Percentiles rank a stretch among this genome's conserved stretches.
Evolutionary conservation across 2,888 invertebrate species (phyloP).

Genomic region (Cryptosula pallasiana): DNA sequence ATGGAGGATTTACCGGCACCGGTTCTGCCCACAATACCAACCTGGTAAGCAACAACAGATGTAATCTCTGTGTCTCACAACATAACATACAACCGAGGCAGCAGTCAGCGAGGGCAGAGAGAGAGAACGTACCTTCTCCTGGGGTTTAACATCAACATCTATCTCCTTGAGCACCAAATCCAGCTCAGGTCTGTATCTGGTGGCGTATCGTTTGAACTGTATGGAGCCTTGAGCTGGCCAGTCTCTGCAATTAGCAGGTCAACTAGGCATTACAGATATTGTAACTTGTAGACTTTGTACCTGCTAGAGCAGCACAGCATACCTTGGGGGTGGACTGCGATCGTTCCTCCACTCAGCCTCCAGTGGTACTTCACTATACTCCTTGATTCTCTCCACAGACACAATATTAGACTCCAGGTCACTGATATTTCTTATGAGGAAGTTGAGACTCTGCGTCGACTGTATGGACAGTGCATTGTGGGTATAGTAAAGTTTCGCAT

Average conservation of each 20-base stretch:
- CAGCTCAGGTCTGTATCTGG: constrained; percentile 34
- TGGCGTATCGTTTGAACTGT: constrained; percentile 63
- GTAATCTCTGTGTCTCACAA: too few species aligned
- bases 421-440: constrained; percentile 86
- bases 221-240: constrained; percentile 83
- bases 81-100: too few species aligned
- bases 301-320: neutral
- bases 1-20: constrained; percentile 50
- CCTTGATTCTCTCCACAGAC: constrained; percentile 88
- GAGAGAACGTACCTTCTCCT: constrained; percentile 31
- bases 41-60: too few species aligned
- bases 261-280: too few species aligned
- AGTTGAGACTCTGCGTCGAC: constrained; percentile 62
- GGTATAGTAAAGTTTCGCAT: too few species aligned
- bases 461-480: too few species aligned
- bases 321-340: constrained; percentile 14
- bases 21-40: constrained; percentile 48
- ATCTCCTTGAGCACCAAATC: constrained; percentile 34
- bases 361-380: constrained; percentile 65
- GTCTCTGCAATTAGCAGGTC: constrained; percentile 45
- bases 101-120: too few species aligned
- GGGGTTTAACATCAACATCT: constrained; percentile 27
- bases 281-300: too few species aligned
- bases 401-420: constrained; percentile 95
- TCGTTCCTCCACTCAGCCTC: constrained; percentile 38